Evolutionary conservation across 35 echinoderm and acorn worm species (phyloP), one percentile per base, ranked within the genome.

Genomic region (Apostichopus japonicus): DNA sequence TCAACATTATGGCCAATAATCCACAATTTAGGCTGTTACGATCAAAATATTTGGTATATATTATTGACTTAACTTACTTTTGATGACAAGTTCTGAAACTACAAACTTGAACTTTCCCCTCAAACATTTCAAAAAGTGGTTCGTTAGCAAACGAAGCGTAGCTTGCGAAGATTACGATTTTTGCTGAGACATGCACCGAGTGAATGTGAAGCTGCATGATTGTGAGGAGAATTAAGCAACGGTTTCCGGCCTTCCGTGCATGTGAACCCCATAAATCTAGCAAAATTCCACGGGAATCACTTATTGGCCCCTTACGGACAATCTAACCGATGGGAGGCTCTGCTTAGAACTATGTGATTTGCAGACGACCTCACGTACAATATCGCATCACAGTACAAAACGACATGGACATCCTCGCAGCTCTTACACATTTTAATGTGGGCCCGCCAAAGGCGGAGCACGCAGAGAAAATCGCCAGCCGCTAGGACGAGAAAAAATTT

Each of bases 191-290:
- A 44, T 44, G 33, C 33, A 44, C 33, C 33, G 33, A 44, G 33
- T 44, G 33, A 44, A 44, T 44, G 33, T 44, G 33, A 44, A 44
- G 33, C 33, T 44, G 33, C 33, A 44, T 44, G 33, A 1, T 0
- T 75, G 71, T 19, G 71, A 75, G 71, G n/a, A 19, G n/a, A 75
- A 19, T 75, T 21, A 19, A 75, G 71, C 71, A 75, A 75, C 6
- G 71, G 23, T 75, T 73, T n/a, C 71, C 13, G 11, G 15, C 17
- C n/a, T 75, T 75, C n/a, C 71, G 71, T 23, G n/a, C 71, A 19
- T 75, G 71, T 75, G 71, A 75, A 75, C 71, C 71, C 71, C 71
- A 75, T 75, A 75, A 75, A 75, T 75, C 71, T 75, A 75, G n/a
- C 71, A 75, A 75, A 75, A 75, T 19, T 75, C 71, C 71, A 75